A percentile compares a stretch with the other conserved stretches of the same genome.
phyloP scores from a whole-genome alignment of 2,113 vertebrate species.

The Aphelocoma coerulescens region DNA sequence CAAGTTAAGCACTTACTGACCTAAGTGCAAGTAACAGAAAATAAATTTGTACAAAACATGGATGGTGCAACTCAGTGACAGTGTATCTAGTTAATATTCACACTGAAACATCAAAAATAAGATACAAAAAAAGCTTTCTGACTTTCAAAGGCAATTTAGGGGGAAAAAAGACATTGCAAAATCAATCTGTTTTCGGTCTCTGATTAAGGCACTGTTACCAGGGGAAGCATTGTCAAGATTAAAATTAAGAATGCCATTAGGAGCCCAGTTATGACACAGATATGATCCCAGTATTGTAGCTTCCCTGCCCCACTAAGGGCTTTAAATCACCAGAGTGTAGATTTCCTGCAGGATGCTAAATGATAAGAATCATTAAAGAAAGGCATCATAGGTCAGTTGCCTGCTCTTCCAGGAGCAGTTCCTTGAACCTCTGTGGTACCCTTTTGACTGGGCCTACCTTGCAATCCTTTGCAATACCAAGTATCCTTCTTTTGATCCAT shows the following conservation, averaged over 20 bases:
- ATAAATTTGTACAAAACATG: constrained; percentile 3
- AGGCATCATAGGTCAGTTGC: neutral
- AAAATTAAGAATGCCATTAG: neutral
- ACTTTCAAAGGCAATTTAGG: neutral
- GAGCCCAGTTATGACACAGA: neutral
- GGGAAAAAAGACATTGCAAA: neutral
- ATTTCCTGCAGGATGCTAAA: neutral
- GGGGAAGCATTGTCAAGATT: neutral
- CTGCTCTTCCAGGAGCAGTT: neutral
- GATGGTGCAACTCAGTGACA: constrained; percentile 1
- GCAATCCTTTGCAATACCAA: neutral
- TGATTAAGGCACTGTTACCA: neutral
- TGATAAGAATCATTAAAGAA: neutral
- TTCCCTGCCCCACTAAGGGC: neutral
- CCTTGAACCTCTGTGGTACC: neutral
- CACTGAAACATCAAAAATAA: neutral
- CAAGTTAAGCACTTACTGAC: neutral
- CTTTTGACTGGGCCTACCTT: neutral
- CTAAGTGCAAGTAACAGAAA: neutral
- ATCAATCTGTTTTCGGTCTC: neutral
- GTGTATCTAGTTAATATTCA: neutral
- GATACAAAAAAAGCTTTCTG: neutral
- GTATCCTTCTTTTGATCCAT: neutral
- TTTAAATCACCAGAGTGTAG: neutral
- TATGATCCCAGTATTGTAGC: neutral